These are phyloP conservation scores for Nycticorax nycticorax DNA, from an alignment of 2,113 vertebrate genomes.

Conservation along the genomic window DNA sequence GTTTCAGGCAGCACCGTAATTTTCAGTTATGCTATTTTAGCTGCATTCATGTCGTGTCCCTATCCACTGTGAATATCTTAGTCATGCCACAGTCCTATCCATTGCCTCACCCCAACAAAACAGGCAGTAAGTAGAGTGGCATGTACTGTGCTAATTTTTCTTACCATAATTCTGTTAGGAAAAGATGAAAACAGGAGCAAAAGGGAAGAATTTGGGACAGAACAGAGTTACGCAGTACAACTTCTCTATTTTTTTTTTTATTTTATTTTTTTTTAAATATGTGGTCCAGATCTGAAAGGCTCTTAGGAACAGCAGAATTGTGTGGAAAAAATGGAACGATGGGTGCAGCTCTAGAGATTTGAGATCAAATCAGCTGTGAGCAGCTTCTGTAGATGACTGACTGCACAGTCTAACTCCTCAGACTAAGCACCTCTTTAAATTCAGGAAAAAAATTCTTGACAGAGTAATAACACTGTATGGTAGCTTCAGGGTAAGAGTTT, in stretches of 20 bases:
- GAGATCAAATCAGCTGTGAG: background rate
- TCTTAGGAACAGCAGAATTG: background rate
- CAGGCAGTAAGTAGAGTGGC: background rate
- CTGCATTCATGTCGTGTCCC: background rate
- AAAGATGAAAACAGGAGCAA: background rate
- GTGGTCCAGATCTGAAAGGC: background rate
- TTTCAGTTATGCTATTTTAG: background rate
- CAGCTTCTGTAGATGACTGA: background rate
- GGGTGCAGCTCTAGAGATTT: background rate
- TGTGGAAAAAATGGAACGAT: background rate
- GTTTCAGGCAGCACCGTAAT: background rate
- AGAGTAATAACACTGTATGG: background rate
- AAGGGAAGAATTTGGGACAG: background rate
- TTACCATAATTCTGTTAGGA: background rate
- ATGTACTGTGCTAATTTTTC: background rate
- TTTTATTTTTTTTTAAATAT: background rate
- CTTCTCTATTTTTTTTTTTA: background rate
- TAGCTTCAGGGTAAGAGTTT: slow-evolving; percentile 29
- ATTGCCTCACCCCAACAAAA: background rate
- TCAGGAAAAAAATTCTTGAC: background rate
- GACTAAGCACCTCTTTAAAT: background rate
- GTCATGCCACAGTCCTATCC: background rate
- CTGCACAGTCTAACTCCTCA: background rate
- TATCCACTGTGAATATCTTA: background rate
- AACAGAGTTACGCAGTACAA: background rate